Conservation (phyloP, 2,113 vertebrate genomes). For the Cheirogaleus medius region DNA sequence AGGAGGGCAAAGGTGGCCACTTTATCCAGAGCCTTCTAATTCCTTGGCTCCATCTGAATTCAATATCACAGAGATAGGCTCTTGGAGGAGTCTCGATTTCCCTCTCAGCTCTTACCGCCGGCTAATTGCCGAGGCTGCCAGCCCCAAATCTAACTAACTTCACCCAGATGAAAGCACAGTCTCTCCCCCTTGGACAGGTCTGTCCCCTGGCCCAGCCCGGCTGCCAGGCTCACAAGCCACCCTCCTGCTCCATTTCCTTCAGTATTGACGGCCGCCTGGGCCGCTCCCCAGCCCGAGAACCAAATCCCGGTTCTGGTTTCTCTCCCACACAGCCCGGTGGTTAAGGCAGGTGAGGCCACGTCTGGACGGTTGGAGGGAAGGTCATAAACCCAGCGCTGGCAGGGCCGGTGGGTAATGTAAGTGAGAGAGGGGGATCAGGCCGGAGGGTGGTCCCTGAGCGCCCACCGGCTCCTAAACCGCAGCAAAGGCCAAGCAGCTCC, state of each 20-base stretch:
- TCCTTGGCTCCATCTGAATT: not conserved
- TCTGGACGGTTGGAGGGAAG: not conserved
- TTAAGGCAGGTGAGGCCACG: not conserved
- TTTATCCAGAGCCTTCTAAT: not conserved
- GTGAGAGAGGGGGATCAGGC: not conserved
- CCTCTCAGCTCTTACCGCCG: not conserved
- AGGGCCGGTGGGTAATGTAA: not conserved
- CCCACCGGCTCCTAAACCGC: not conserved
- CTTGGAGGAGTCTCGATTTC: not conserved
- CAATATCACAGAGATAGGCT: not conserved
- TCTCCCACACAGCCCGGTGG: constrained; percentile 26
- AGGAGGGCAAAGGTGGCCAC: not conserved
- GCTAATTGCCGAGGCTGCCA: not conserved
- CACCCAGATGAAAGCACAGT: constrained; percentile 34
- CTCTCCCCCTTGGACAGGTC: constrained; percentile 16
- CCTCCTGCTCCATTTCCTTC: not conserved
- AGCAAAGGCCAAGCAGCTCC: fast-evolving
- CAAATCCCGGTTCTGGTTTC: not conserved
- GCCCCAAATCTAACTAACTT: constrained; percentile 49
- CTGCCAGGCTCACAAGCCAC: fast-evolving
- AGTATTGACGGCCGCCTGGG: fast-evolving
- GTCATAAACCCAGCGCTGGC: not conserved
- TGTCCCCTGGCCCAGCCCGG: not conserved
- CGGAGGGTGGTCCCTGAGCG: not conserved
- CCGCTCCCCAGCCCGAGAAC: fast-evolving